Base-by-base conservation (phyloP, 2,113 vertebrate species). In the Tetrax tetrax region DNA sequence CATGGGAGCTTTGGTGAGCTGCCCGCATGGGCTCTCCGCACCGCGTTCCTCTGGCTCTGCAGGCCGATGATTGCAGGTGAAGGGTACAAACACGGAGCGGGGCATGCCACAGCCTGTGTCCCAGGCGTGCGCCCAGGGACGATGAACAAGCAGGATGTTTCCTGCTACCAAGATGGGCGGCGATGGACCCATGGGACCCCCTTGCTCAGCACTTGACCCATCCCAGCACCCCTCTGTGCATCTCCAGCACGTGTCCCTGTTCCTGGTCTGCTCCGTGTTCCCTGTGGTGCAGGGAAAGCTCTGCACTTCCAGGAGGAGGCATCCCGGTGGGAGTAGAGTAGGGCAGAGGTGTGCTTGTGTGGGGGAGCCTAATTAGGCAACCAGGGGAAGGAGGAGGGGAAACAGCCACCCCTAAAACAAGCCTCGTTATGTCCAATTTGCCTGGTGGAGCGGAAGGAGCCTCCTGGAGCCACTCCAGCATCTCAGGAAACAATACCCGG, bases 381-480 rank as follows among this genome's bases (percentile, higher is more conserved):
- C n/a, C 0, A 9, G 41, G 59, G 47, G 63, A 37, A 90, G 72
- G 45, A 91, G 90, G 72, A 94, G 56, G 76, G 83, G 94, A 87
- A 92, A 68, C 21, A 92, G 27, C 79, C 47, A 95, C 88, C 94
- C 88, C 91, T 87, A 54, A 95, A 88, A 48, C 77, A 83, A 95
- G 87, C 37, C 90, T 96, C 1, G 37, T 96, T 96, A 96, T 82
- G 82, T 80, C 93, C 76, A 69, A 75, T 96, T 94, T 90, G 93
- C 72, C 77, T 87, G 89, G 79, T 0, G 3, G 69, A 93, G 90
- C 51, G 38, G 91, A 97, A 96, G 93, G 61, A 93, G 89, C 65
- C 80, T 94, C 82, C 92, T 95, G 93, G 93, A 95, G 77, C 80
- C 18, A 14, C 65, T 96, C 96, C 93, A 97, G 86, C 83, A 69